Conservation (phyloP, 2,797 vertebrate genomes). For the Artibeus lituratus region DNA sequence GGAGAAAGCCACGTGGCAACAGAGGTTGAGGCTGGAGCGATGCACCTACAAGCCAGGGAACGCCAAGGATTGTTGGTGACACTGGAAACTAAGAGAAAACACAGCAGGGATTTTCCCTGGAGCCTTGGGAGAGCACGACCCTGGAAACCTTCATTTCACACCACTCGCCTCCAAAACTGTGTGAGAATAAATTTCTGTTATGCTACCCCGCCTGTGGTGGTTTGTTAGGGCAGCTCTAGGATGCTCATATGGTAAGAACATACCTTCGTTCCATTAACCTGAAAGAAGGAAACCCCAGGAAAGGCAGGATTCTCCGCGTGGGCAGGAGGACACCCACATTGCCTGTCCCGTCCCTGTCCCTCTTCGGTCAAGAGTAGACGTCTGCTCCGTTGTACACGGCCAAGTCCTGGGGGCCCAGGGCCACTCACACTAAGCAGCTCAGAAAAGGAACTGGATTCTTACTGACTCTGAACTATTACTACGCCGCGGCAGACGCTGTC, state of each 20-base stretch:
- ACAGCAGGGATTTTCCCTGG: no score
- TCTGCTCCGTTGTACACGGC: neutral
- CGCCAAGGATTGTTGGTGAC: neutral
- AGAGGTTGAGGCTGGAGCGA: neutral
- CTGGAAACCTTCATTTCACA: neutral
- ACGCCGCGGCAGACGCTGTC: neutral
- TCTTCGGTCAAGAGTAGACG: neutral
- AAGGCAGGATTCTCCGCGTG: neutral
- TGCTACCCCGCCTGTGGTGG: neutral
- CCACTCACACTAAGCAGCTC: neutral
- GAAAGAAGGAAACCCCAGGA: neutral
- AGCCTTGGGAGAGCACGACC: neutral
- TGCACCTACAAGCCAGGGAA: neutral
- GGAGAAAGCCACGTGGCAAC: neutral
- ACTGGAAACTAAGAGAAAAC: neutral
- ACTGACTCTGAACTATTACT: neutral
- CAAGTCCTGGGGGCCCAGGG: neutral
- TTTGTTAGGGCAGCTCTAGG: neutral
- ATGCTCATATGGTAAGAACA: neutral
- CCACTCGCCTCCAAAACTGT: neutral
- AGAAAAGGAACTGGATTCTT: neutral
- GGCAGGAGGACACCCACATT: neutral
- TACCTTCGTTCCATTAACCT: neutral
- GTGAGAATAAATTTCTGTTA: neutral
- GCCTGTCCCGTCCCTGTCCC: neutral